phyloP scores from a whole-genome alignment of 2,888 invertebrate species.

The Pomacea canaliculata region DNA sequence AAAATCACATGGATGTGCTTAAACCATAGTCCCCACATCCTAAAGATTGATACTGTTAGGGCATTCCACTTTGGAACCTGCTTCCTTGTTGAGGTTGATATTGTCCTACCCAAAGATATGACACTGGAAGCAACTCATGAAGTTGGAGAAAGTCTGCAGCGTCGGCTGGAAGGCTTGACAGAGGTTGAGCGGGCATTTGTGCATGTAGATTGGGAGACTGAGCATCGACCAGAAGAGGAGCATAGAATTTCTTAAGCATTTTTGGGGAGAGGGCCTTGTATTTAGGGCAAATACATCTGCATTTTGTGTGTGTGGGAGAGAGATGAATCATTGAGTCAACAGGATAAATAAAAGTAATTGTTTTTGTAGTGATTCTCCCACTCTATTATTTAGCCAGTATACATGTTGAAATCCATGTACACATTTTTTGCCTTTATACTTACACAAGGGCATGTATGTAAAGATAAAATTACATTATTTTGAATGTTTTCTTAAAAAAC shows the following conservation, averaged over 20 bases:
- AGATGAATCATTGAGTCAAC: too few species aligned
- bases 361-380: too few species aligned
- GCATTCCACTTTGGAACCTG: constrained; percentile 73
- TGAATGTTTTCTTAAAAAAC: too few species aligned
- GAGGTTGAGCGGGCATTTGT: constrained; percentile 73
- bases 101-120: constrained; percentile 71
- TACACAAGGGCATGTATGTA: too few species aligned
- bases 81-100: constrained; percentile 70
- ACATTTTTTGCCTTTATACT: too few species aligned
- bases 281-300: too few species aligned
- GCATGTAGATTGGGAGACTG: constrained; percentile 72
- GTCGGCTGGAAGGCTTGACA: constrained; percentile 70
- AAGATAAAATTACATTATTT: too few species aligned
- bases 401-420: too few species aligned
- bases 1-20: constrained; percentile 67
- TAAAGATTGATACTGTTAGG: constrained; percentile 71
- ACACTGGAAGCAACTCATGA: constrained; percentile 70
- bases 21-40: constrained; percentile 61
- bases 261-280: too few species aligned
- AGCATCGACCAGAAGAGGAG: constrained; percentile 69
- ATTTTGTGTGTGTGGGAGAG: too few species aligned
- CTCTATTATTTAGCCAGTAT: too few species aligned
- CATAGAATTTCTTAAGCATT: constrained; percentile 62
- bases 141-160: constrained; percentile 71
- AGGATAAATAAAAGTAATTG: too few species aligned